Evolutionary conservation across 2,888 invertebrate species (phyloP).

Genomic region (Ethmia dodecea): DNA sequence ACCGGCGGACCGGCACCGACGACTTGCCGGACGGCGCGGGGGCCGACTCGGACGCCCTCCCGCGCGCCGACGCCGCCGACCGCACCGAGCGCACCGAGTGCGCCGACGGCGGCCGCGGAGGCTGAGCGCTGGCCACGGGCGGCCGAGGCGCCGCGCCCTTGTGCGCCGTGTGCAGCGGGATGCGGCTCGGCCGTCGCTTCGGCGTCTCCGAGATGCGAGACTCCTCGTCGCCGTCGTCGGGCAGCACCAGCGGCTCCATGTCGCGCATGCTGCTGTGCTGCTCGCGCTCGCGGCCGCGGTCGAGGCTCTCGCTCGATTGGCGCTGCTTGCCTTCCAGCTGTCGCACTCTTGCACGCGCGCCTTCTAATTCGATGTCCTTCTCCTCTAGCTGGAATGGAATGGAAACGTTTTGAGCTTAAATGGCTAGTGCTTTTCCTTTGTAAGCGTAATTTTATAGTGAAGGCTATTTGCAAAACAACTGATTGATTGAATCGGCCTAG

Average conservation of each 20-base stretch:
- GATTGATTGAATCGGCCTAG: too few relatives aligned
- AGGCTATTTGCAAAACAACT: too few relatives aligned
- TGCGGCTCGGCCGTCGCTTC: conserved; percentile 79
- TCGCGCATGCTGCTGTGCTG: conserved; percentile 60
- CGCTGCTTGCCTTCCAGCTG: conserved; percentile 79
- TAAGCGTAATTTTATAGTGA: too few relatives aligned
- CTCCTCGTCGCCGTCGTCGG: conserved; percentile 64
- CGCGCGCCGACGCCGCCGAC: conserved; percentile 44
- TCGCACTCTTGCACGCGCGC: conserved; percentile 87
- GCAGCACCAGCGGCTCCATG: conserved; percentile 63
- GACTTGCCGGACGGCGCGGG: conserved; percentile 56
- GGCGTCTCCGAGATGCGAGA: conserved; percentile 78
- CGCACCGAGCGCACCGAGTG: conserved; percentile 33
- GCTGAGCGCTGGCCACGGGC: too few relatives aligned
- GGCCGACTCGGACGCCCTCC: conserved; percentile 33
- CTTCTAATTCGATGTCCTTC: conserved; percentile 88
- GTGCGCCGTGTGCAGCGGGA: conserved; percentile 78
- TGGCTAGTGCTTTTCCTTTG: too few relatives aligned
- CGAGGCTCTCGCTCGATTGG: conserved; percentile 26
- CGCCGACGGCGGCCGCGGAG: conserved; percentile 29
- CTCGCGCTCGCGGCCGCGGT: conserved; percentile 14
- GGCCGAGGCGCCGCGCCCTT: conserved; percentile 78
- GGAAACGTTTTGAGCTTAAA: too few relatives aligned
- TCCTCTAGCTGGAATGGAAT: conserved; percentile 83
- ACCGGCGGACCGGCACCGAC: conserved; percentile 50